These are phyloP conservation scores for Ostrea denselamellosa DNA, from an alignment of 1,140 invertebrate genomes.

Conservation along the genomic window DNA sequence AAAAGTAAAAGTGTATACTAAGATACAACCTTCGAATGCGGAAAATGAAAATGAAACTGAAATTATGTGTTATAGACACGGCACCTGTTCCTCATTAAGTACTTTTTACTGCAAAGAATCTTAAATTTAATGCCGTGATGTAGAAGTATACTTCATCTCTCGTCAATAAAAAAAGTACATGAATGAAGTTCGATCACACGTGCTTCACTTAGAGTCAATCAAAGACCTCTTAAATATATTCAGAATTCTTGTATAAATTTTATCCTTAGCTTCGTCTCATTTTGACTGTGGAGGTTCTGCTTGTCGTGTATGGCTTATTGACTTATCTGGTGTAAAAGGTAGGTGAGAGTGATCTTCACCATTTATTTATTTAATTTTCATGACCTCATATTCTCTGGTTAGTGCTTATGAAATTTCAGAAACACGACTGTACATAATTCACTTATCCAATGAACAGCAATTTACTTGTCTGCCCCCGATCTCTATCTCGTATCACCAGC, in stretches of 20 bases:
- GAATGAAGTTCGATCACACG: conserved; percentile 3
- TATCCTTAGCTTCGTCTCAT: neutral
- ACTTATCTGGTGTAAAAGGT: neutral
- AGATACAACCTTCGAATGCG: neutral
- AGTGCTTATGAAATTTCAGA: no score
- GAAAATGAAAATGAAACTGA: conserved; percentile 25
- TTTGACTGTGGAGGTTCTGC: neutral
- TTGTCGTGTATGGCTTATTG: conserved; percentile 6
- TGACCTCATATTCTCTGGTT: no score
- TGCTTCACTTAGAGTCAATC: conserved; percentile 21
- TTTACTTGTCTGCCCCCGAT: no score
- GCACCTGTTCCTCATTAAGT: conserved; percentile 14
- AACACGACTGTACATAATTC: no score
- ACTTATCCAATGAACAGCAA: no score
- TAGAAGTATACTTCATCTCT: conserved; percentile 23
- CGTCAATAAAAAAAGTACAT: conserved; percentile 23
- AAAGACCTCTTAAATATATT: conserved; percentile 36
- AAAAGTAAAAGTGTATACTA: no score
- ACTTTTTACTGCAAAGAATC: conserved; percentile 10
- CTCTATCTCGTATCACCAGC: no score
- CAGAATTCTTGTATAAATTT: conserved; percentile 36
- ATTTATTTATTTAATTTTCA: no score
- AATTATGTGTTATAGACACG: neutral
- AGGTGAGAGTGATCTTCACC: neutral
- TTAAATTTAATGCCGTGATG: conserved; percentile 9